phyloP scores from a whole-genome alignment of 2,888 invertebrate genomes.

The Epicampocera succincta region DNA sequence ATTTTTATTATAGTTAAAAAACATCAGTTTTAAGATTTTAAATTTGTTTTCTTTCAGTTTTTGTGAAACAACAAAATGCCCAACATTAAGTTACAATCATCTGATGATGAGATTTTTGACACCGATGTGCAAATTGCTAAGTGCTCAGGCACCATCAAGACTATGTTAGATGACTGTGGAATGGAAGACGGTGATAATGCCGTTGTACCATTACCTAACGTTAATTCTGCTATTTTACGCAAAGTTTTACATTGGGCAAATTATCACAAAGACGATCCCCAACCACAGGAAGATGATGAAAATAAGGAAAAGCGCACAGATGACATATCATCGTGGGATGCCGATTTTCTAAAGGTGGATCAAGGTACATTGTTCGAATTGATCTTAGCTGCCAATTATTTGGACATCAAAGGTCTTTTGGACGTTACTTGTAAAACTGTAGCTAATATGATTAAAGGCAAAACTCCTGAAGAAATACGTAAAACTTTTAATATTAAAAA shows the following conservation, averaged over 20 bases:
- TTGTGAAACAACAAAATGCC: conserved; percentile 88
- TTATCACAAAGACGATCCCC: conserved; percentile 97
- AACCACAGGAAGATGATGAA: conserved; percentile 97
- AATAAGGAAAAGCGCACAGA: conserved; percentile 99
- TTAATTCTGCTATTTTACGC: conserved; percentile 96
- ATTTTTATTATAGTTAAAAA: conserved; percentile 29
- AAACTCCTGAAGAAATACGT: conserved; percentile 98
- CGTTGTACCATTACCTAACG: conserved; percentile 97
- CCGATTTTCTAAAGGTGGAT: conserved; percentile 98
- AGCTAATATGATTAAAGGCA: conserved; percentile 99
- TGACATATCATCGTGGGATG: conserved; percentile 99
- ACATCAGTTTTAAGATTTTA: not conserved
- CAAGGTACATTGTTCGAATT: conserved; percentile 98
- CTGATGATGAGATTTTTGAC: conserved; percentile 97
- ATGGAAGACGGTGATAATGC: conserved; percentile 96
- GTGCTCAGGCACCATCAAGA: conserved; percentile 98
- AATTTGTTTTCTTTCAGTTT: conserved; percentile 61
- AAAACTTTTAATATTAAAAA: conserved; percentile 99
- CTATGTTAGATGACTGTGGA: conserved; percentile 97
- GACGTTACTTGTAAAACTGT: conserved; percentile 99
- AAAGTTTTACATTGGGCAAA: conserved; percentile 97
- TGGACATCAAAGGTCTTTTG: conserved; percentile 96
- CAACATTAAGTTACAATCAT: conserved; percentile 95
- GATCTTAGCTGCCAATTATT: conserved; percentile 97
- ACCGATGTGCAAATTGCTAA: conserved; percentile 98